Evolutionary conservation across 2,888 invertebrate species (phyloP).

Genomic region (Tribolium freemani): DNA sequence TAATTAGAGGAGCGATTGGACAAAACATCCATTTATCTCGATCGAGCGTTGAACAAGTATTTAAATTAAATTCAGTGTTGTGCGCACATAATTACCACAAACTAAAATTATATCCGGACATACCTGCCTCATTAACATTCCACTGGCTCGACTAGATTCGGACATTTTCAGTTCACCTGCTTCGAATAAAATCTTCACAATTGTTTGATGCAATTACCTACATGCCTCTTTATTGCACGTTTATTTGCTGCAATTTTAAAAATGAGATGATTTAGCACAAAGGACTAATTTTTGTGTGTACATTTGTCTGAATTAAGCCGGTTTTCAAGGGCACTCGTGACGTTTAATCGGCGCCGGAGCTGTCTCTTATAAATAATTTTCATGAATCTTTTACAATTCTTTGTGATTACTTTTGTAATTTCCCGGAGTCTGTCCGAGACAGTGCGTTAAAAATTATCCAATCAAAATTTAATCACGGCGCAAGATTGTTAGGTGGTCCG

Average conservation of each 20-base stretch:
- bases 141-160: not conserved
- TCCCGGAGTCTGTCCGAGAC: conserved; percentile 44
- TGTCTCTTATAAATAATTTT: conserved; percentile 44
- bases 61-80: conserved; percentile 23
- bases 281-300: not conserved
- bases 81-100: conserved; percentile 4
- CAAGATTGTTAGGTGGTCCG: conserved; percentile 42
- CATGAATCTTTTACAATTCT: conserved; percentile 49
- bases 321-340: no score
- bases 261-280: not conserved
- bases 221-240: not conserved
- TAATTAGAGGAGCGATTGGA: conserved; percentile 18
- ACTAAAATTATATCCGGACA: conserved; percentile 11
- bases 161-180: not conserved
- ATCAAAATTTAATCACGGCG: conserved; percentile 49
- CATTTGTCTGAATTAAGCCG: no score
- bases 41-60: conserved; percentile 26
- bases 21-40: conserved; percentile 23
- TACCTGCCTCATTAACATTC: conserved; percentile 8
- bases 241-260: not conserved
- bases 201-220: not conserved
- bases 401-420: conserved; percentile 49
- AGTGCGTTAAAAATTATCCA: conserved; percentile 49
- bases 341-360: not conserved
- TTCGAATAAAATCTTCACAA: not conserved